These are phyloP conservation scores for Apamea crenata DNA, from an alignment of 2,888 invertebrate genomes.

Conservation along the genomic window DNA sequence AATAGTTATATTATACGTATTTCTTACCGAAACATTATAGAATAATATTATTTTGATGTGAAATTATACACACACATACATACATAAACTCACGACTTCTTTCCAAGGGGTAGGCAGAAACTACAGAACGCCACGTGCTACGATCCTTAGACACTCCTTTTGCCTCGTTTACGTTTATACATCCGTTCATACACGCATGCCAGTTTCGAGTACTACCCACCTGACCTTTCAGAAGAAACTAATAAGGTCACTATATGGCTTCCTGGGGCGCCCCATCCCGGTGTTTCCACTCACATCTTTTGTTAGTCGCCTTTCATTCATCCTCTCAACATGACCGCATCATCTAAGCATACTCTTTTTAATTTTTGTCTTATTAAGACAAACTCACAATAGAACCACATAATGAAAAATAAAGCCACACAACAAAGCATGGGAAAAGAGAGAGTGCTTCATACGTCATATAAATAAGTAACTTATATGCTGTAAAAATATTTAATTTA, in stretches of 20 bases:
- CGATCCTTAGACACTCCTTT: too few species aligned
- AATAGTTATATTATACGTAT: neutral
- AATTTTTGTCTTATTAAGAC: neutral
- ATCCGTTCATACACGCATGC: neutral
- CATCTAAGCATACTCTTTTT: neutral
- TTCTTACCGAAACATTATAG: neutral
- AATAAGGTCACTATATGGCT: neutral
- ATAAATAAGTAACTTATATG: slow-evolving; percentile 16
- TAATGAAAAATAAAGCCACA: slow-evolving; percentile 12
- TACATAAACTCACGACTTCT: too few species aligned
- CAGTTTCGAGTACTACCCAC: too few species aligned
- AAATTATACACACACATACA: neutral
- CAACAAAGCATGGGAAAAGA: neutral
- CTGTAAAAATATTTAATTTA: slow-evolving; percentile 52
- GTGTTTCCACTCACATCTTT: neutral
- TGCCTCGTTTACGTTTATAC: too few species aligned
- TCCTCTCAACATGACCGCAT: neutral
- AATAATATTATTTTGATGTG: neutral
- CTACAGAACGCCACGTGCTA: too few species aligned
- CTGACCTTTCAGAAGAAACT: neutral
- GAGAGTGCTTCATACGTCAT: neutral
- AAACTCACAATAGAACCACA: neutral
- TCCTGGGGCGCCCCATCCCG: neutral
- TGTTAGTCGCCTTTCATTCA: neutral
- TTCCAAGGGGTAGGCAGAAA: too few species aligned